Base-by-base conservation (phyloP, 2,888 invertebrate species). In the Tupiocoris notatus region DNA sequence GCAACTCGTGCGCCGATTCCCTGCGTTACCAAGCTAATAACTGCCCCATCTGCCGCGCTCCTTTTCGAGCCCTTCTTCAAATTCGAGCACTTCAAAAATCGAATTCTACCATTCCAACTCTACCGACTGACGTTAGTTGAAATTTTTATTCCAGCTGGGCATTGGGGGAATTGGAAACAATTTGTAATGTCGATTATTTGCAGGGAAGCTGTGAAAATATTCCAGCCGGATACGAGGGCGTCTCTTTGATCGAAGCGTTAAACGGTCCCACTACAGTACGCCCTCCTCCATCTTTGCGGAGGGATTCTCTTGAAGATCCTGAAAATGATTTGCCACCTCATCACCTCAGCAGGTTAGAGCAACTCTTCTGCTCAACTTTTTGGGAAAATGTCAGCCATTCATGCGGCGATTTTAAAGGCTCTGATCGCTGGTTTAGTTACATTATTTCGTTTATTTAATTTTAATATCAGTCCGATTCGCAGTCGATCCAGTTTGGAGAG, bases 31-130 rank as follows among this genome's bases (percentile, higher is more conserved):
- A 96, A 88, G 96, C 98, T 23, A 98, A 96, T 86, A 98, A 97
- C 86, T 99, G 99, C 82, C 99, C 99, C 6, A 99, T 99, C 81
- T 99, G 99, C 84, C 89, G 99, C 79, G 95, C 98, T n/a, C 98
- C 98, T 9, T 99, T 99, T 85, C 88, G 98, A 79, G 99, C 99
- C 0, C 87, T 99, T 68, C 86, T 99, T 76, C 98, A 98, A 86
- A 94, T 99, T 70, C 88, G 96, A 79, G 97, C 98, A 22, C 88
- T 98, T 81, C 94, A 96, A 84, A 92, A 92, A 83, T 88, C 89
- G 63, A 84, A 86, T 23, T 85, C 86, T 77, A 85, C 85, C 78
- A 85, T 86, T 80, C 86, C 83, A 20, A 63, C 77, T 21, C 61
- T 78, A 56, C 79, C 80, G 59, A 77, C 79, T 54, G 71, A 77